Conservation (phyloP, 2,888 invertebrate species). For the Steinernema scapterisci region DNA sequence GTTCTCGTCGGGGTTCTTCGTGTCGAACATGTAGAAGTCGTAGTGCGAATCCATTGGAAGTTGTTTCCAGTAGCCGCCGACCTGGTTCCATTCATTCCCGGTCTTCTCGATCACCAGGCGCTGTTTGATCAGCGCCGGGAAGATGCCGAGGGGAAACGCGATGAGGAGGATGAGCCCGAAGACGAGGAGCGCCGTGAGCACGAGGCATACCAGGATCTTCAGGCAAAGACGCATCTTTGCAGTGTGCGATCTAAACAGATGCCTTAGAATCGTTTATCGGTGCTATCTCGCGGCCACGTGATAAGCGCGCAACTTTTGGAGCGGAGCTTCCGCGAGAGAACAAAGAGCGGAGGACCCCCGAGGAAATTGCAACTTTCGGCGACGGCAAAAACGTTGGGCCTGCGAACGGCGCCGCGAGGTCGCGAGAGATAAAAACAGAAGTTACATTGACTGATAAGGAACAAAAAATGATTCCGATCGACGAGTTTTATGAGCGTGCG, state of each 20-base stretch:
- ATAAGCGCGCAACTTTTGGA: conserved; percentile 19
- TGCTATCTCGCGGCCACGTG: not conserved
- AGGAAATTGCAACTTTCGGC: conserved; percentile 1
- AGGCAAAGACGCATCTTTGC: conserved; percentile 18
- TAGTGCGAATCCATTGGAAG: conserved; percentile 28
- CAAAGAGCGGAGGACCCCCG: not conserved
- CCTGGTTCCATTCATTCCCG: conserved; percentile 11
- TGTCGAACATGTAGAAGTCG: conserved; percentile 36
- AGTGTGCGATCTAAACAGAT: not conserved
- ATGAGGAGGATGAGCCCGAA: conserved; percentile 35
- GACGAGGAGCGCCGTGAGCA: conserved; percentile 18
- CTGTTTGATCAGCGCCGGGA: conserved; percentile 15
- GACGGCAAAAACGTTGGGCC: not conserved
- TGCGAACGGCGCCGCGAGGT: not conserved
- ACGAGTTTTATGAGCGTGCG: not conserved
- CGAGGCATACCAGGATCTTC: conserved; percentile 17
- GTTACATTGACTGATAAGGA: not conserved
- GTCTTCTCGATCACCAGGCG: not conserved
- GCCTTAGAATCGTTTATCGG: not conserved
- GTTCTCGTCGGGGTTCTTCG: conserved; percentile 28
- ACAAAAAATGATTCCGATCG: not conserved
- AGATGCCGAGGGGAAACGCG: conserved; percentile 36
- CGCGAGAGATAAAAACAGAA: not conserved
- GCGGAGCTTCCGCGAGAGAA: not conserved
- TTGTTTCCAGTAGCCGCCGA: conserved; percentile 36